These are phyloP conservation scores for Distichodus sexfasciatus DNA, from an alignment of 2,797 vertebrate species.

Conservation along the genomic window DNA sequence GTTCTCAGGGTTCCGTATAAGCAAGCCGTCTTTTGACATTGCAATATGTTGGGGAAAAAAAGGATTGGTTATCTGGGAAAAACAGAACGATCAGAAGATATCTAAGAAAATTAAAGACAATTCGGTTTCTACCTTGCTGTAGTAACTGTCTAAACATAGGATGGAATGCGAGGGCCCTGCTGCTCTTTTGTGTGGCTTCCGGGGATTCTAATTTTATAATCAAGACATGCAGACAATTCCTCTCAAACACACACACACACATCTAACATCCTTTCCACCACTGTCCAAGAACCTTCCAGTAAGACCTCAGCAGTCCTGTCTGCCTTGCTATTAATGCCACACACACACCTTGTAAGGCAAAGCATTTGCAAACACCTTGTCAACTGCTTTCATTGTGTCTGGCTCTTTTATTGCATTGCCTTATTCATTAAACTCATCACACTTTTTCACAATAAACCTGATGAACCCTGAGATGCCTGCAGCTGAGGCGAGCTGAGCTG, in stretches of 20 bases:
- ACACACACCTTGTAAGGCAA: background rate
- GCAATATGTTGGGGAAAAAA: background rate
- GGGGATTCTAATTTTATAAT: conserved; percentile 65
- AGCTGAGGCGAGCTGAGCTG: conserved; percentile 10
- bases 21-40: background rate
- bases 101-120: background rate
- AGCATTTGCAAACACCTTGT: background rate
- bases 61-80: background rate
- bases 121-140: conserved; percentile 29
- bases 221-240: conserved; percentile 39
- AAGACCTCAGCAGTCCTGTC: background rate
- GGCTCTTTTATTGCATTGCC: conserved; percentile 27
- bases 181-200: conserved; percentile 59
- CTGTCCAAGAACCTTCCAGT: conserved; percentile 41
- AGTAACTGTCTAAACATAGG: conserved; percentile 24
- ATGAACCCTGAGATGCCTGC: conserved; percentile 27
- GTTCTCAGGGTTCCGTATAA: background rate
- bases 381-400: background rate
- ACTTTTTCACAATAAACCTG: conserved; percentile 23
- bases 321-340: background rate
- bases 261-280: conserved; percentile 9
- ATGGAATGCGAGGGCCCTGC: conserved; percentile 64
- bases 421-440: conserved; percentile 3
- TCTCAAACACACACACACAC: conserved; percentile 13
- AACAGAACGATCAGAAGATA: background rate